Base-by-base conservation (phyloP, 2,113 vertebrate genomes). In the Arvicanthis niloticus region DNA sequence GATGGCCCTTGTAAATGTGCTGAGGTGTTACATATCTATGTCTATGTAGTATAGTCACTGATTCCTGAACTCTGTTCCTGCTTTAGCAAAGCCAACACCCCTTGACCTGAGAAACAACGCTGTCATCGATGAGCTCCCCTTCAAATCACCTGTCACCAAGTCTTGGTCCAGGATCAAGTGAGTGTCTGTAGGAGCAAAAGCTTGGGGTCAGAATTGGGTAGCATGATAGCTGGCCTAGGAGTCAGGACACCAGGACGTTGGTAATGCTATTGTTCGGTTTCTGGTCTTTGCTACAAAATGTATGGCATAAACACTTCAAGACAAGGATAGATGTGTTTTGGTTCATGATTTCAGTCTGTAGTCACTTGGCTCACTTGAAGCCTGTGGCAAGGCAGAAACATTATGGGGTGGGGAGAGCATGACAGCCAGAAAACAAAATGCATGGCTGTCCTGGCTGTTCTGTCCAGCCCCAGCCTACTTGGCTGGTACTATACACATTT, bases 71-170 rank as follows among this genome's bases (percentile, higher is more conserved):
- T 62, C 86, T 98, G 45, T 97, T 93, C 95, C 89, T 91, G 96
- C 60, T 85, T 40, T 98, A 99, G 99, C 98, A 92, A 99, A 99
- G 98, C 99, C 99, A 89, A 99, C 99, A 1, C 99, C 99, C 0
- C 99, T 99, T 92, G 99, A 99, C 97, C 97, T 99, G 98, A 99
- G 99, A 98, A 99, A 98, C 98, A 99, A 99, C 94, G 98, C 99
- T 12, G 99, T 99, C 98, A 99, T 99, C 1, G 99, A 99, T 96
- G 99, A 99, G 97, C 99, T 99, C 98, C 99, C 99, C 70, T 99
- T 99, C 98, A 99, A 99, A 96, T 99, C 99, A 0, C 99, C 99
- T 0, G 98, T 99, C 98, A 99, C 99, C 17, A 99, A 99, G 98
- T 99, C 99, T 65, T 99, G 99, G 99, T 99, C 99, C 73, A 99